Base-by-base conservation (phyloP, 2,797 vertebrate genomes). In the Tarsius wallacei region DNA sequence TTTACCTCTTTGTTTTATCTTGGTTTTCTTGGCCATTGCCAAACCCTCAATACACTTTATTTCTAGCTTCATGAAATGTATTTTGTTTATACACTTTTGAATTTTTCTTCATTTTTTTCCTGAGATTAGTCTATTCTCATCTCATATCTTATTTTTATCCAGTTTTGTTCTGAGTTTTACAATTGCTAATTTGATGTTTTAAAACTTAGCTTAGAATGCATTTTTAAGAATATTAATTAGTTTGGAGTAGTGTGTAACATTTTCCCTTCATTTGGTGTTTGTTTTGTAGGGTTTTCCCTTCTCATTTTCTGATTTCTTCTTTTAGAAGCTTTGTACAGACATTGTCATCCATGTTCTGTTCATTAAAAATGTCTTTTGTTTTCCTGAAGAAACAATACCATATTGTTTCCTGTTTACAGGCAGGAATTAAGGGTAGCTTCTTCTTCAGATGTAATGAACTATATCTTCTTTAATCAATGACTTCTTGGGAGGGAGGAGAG, bases 161-260 rank as follows among this genome's bases (percentile, higher is more conserved):
- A 96, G n/a, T 93, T 87, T 66, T 81, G 0, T 73, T 63, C 87
- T 87, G 11, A 80, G 7, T 17, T 51, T 81, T 89, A 85, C 4
- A 76, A 71, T 71, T 53, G 83, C 33, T 64, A 90, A 93, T 61
- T 55, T 14, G 24, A 61, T 68, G 42, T 68, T 90, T 36, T 74
- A n/a, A 78, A 26, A 63, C 7, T 49, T 47, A 85, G 61, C 57
- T 89, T 26, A 87, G 63, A 91, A 24, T 53, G 21, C 19, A 64
- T 89, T 42, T 61, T 16, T 74, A 74, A 15, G 59, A 73, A 66
- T 33, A 14, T 55, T 11, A 42, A 59, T 66, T 77, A 28, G 24
- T 15, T 36, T 59, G 22, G 22, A 74, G 24, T 51, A 12, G 24
- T 47, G 1, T 49, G 0, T 28, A 31, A n/a, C 13, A 22, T n/a